A percentile compares a stretch with the other conserved stretches of the same genome.
Conservation (phyloP, 1,140 invertebrate species). For the Eulimnadia texana region DNA sequence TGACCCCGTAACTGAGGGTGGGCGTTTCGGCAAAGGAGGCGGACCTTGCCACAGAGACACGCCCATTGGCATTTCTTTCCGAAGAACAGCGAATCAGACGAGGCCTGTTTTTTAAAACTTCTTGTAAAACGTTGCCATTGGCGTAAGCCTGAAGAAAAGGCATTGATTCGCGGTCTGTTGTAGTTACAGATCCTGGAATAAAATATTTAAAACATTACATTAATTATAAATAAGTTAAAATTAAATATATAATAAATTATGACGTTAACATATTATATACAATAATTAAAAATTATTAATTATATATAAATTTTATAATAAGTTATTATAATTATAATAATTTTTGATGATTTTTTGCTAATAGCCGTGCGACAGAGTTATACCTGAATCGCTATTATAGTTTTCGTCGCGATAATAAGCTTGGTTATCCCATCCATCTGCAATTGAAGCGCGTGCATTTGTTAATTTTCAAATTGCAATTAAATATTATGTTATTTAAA, state of each 20-base stretch:
- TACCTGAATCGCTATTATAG: constrained; percentile 37
- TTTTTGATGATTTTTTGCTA: no score
- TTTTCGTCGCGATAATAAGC: constrained; percentile 39
- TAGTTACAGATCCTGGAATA: neutral
- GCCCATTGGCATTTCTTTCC: neutral
- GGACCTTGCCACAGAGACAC: neutral
- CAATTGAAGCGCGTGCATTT: neutral
- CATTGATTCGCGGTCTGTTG: neutral
- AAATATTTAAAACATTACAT: neutral
- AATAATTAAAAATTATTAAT: no score
- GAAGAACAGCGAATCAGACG: neutral
- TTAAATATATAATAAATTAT: no score
- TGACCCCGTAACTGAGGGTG: neutral
- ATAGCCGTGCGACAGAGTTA: no score
- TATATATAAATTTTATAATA: no score
- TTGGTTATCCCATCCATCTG: constrained; percentile 34
- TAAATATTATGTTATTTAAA: no score
- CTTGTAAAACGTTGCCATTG: neutral
- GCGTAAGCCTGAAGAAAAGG: neutral
- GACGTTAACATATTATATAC: no score
- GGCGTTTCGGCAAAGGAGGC: neutral
- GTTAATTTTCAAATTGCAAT: no score
- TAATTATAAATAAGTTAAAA: no score
- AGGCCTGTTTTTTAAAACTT: neutral
- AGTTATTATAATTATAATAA: no score